phyloP scores from a whole-genome alignment of 2,888 invertebrate species.

The Macrostomum cliftonense region DNA sequence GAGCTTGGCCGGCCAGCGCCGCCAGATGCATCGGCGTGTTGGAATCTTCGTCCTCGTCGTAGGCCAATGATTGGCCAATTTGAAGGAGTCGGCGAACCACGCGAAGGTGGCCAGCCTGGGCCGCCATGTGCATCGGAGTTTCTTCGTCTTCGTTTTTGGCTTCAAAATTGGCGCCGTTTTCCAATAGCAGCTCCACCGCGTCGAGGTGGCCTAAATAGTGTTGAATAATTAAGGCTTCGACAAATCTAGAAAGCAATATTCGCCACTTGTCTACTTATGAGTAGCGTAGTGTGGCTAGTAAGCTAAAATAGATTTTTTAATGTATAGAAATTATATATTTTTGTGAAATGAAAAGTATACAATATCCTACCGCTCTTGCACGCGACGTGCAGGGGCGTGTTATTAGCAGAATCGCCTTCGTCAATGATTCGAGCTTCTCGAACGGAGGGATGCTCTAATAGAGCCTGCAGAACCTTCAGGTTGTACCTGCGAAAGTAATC shows the following conservation, averaged over 20 bases:
- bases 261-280: too few species aligned
- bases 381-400: conserved; percentile 40
- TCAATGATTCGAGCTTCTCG: too few species aligned
- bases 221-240: too few species aligned
- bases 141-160: conserved; percentile 40
- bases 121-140: conserved; percentile 39
- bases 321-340: too few species aligned
- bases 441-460: too few species aligned
- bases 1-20: conserved; percentile 34
- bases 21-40: conserved; percentile 39
- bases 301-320: too few species aligned
- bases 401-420: conserved; percentile 17
- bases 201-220: too few species aligned
- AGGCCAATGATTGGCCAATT: conserved; percentile 5
- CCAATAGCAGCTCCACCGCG: conserved; percentile 19
- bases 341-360: too few species aligned
- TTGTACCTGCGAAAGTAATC: too few species aligned
- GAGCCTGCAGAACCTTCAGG: too few species aligned
- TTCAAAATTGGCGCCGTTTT: conserved; percentile 32
- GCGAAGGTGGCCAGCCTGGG: conserved; percentile 26
- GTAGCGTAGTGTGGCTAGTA: too few species aligned
- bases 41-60: conserved; percentile 37
- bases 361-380: conserved; percentile 32
- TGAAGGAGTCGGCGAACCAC: conserved; percentile 17
- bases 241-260: too few species aligned